Conservation (phyloP, 2,797 vertebrate species). For the Apogon talboti region DNA sequence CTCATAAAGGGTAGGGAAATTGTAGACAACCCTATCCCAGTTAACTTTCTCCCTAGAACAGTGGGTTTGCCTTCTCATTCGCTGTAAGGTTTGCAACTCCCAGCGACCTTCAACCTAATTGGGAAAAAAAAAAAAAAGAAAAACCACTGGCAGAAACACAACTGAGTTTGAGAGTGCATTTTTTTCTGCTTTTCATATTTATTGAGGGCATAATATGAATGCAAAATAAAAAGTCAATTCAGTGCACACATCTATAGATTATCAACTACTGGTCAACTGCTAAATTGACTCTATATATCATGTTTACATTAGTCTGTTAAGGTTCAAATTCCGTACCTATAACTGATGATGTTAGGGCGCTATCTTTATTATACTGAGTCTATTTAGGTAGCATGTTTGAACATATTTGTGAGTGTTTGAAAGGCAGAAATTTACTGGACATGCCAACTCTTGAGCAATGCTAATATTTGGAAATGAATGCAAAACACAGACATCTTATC, state of each 20-base stretch:
- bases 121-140: slow-evolving; percentile 35
- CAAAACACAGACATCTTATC: not conserved
- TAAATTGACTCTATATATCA: not conserved
- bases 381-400: slow-evolving; percentile 11
- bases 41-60: slow-evolving; percentile 53
- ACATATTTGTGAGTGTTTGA: slow-evolving; percentile 10
- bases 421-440: slow-evolving; percentile 2
- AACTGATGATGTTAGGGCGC: not conserved
- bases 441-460: slow-evolving; percentile 43
- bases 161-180: too few relatives aligned
- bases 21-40: slow-evolving; percentile 41
- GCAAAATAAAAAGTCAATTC: not conserved
- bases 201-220: not conserved
- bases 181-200: not conserved
- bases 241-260: not conserved
- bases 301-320: not conserved
- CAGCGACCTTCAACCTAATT: slow-evolving; percentile 70
- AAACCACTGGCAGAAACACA: slow-evolving; percentile 3
- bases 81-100: slow-evolving; percentile 49
- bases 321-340: not conserved
- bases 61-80: slow-evolving; percentile 55
- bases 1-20: slow-evolving; percentile 28
- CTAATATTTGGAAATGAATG: slow-evolving; percentile 10
- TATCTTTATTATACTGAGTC: not conserved
- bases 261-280: not conserved